Base-by-base conservation (phyloP, 2,113 vertebrate genomes). In the Ptilonorhynchus violaceus region DNA sequence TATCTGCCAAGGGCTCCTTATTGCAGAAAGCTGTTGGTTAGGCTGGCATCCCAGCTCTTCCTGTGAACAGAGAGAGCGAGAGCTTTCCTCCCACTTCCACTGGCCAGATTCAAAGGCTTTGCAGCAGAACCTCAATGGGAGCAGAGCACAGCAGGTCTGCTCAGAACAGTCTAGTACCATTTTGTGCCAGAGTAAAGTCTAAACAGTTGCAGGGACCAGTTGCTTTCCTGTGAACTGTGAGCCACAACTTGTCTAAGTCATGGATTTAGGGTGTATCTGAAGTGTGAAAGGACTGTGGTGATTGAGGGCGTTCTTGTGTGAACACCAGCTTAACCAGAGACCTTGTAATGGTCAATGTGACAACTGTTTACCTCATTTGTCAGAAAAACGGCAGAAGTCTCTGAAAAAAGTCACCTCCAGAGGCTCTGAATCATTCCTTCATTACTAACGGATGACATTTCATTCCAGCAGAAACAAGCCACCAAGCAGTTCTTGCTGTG, bases 311-410 rank as follows among this genome's bases (percentile, higher is more conserved):
- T 33, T 87, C 84, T 63, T 49, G 27, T 53, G 63, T 56, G 62
- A 92, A 33, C 30, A n/a, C 53, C 44, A 47, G 4, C 72, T 56
- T 75, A 87, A 42, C 30, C 59, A 89, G 52, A 55, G n/a, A 31
- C 75, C 46, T 59, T 31, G 35, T 11, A 46, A 74, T 1, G 2
- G 55, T 25, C 20, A 76, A 68, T 15, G 42, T 5, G 1, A 50
- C 50, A 42, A 79, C 24, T 46, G 31, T 83, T 91, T 87, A 49
- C 49, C 76, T 88, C 50, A 44, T 92, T 89, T 91, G 59, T 70
- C 74, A 81, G 73, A 67, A 93, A 84, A 78, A 87, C 63, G 37
- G 87, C 80, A 75, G 14, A 93, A 93, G 55, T 35, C 56, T 47
- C 55, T 50, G 46, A 42, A 69, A 85, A 93, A 53, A 9, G 41